Evolutionary conservation across 2,113 vertebrate species (phyloP).

Genomic region (Labeo rohita): DNA sequence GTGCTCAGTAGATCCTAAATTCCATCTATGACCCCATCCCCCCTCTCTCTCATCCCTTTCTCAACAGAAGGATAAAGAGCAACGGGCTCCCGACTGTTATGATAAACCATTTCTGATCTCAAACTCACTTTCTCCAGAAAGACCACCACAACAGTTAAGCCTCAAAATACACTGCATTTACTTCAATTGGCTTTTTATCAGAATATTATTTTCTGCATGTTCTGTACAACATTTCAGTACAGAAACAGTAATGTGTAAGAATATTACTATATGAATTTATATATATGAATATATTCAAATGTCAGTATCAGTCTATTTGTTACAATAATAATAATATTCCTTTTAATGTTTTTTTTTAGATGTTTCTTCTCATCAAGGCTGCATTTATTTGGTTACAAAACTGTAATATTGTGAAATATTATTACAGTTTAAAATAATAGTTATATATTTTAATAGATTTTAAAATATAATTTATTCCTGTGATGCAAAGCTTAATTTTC

Average conservation of each 20-base stretch:
- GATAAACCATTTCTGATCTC: neutral
- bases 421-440: no score
- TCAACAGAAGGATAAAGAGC: neutral
- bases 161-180: neutral
- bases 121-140: neutral
- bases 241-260: neutral
- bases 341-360: no score
- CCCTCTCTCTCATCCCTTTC: neutral
- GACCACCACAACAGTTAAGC: neutral
- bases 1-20: constrained; percentile 41
- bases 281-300: neutral
- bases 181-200: neutral
- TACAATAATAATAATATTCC: no score
- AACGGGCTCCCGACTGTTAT: neutral
- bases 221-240: neutral
- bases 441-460: no score
- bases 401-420: no score
- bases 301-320: no score
- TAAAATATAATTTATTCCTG: no score
- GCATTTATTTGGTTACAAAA: no score
- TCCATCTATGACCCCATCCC: constrained; percentile 22
- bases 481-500: no score
- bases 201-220: neutral
- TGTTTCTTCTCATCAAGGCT: no score
- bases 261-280: neutral